Conservation (phyloP, 2,888 invertebrate species). For the Caenorhabditis wallacei region DNA sequence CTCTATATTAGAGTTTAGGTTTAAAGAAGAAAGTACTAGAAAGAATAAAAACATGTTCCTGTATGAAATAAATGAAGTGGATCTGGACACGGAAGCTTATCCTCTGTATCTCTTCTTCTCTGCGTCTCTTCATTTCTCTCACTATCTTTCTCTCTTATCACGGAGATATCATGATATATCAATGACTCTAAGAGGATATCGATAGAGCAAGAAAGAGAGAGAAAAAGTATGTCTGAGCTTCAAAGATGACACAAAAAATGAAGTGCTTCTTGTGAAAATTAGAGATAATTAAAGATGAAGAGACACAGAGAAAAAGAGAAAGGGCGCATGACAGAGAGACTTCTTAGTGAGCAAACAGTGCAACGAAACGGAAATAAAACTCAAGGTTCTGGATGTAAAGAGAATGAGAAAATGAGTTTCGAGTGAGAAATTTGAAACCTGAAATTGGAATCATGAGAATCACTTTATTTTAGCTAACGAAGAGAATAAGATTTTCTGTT, state of each 20-base stretch:
- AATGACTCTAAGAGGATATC: slow-evolving; percentile 41
- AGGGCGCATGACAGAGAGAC: slow-evolving; percentile 39
- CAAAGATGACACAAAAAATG: slow-evolving; percentile 35
- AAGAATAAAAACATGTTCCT: too few relatives aligned
- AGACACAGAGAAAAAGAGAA: slow-evolving; percentile 21
- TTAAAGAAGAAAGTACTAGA: too few relatives aligned
- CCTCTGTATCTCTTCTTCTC: not conserved
- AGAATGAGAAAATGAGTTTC: not conserved
- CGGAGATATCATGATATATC: too few relatives aligned
- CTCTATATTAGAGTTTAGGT: too few relatives aligned
- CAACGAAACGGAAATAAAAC: slow-evolving; percentile 21
- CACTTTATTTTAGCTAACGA: too few relatives aligned
- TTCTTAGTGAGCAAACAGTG: slow-evolving; percentile 53
- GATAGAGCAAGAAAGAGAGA: not conserved
- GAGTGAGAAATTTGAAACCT: slow-evolving; percentile 27
- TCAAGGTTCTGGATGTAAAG: slow-evolving; percentile 23
- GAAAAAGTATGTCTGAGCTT: slow-evolving; percentile 5
- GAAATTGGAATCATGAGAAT: not conserved
- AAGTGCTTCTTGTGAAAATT: slow-evolving; percentile 38
- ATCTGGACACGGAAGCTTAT: not conserved
- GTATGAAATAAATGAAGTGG: too few relatives aligned
- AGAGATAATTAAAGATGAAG: slow-evolving; percentile 36
- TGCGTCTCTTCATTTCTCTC: slow-evolving; percentile 11
- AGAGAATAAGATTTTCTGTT: too few relatives aligned
- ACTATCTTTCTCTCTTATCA: not conserved